These are phyloP conservation scores for Sebastes flavidus DNA, from an alignment of 2,797 vertebrate genomes.

Conservation along the genomic window DNA sequence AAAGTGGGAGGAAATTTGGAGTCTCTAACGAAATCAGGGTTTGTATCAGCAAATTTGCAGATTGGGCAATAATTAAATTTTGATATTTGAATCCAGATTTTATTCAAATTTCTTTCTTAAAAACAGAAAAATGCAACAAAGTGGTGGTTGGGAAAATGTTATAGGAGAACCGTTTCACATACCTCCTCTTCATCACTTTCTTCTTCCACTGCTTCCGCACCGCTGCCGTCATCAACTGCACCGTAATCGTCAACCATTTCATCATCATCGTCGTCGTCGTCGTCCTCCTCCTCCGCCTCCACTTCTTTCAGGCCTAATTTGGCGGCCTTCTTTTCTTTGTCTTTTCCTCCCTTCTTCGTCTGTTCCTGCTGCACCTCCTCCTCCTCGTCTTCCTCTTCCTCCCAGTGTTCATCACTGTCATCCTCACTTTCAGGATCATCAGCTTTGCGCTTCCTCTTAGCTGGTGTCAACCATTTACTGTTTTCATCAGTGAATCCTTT, in stretches of 20 bases:
- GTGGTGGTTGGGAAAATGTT: background rate
- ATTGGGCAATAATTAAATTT: background rate
- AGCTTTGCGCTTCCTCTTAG: slow-evolving; percentile 78
- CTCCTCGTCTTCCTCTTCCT: slow-evolving; percentile 65
- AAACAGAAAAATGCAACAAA: background rate
- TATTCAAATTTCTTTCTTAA: background rate
- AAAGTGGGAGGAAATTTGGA: background rate
- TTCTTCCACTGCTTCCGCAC: slow-evolving; percentile 80
- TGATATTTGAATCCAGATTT: background rate
- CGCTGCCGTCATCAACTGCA: slow-evolving; percentile 71
- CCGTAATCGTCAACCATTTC: slow-evolving; percentile 86
- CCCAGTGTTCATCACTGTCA: slow-evolving; percentile 78
- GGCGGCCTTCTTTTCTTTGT: slow-evolving; percentile 45
- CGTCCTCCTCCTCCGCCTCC: slow-evolving; percentile 56
- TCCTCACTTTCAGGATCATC: slow-evolving; percentile 69
- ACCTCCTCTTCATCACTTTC: slow-evolving; percentile 82
- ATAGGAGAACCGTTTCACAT: slow-evolving; percentile 23
- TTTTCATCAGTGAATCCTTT: slow-evolving; percentile 86
- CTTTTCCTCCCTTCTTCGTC: slow-evolving; percentile 52
- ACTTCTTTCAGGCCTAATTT: slow-evolving; percentile 63
- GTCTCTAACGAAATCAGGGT: background rate
- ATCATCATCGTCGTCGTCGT: slow-evolving; percentile 61
- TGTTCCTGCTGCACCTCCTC: slow-evolving; percentile 35
- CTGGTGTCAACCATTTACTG: slow-evolving; percentile 83
- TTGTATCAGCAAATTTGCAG: background rate